These are phyloP conservation scores for Dromococcyx pavoninus DNA, from an alignment of 2,797 vertebrate species.

Conservation along the genomic window DNA sequence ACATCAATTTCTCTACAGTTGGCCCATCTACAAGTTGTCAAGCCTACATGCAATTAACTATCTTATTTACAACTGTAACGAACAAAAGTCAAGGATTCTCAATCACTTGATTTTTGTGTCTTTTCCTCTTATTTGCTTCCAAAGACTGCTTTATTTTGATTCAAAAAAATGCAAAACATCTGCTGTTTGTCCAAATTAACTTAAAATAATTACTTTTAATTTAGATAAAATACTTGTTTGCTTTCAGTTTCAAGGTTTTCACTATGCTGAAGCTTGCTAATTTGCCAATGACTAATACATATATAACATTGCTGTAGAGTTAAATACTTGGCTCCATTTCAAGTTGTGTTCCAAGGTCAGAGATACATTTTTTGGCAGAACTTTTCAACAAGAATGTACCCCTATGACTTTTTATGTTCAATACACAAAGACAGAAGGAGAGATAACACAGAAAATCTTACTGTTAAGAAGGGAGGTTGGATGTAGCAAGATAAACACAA, in stretches of 20 bases:
- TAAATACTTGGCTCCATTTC: conserved; percentile 75
- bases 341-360: conserved; percentile 80
- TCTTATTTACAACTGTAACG: conserved; percentile 83
- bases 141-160: conserved; percentile 80
- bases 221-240: conserved; percentile 83
- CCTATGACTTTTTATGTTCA: conserved; percentile 70
- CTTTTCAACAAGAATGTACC: conserved; percentile 71
- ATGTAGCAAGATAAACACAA: conserved; percentile 69
- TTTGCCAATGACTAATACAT: conserved; percentile 75
- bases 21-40: conserved; percentile 84
- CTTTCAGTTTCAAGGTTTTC: conserved; percentile 82
- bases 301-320: conserved; percentile 68
- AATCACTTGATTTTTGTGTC: conserved; percentile 72
- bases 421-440: conserved; percentile 72
- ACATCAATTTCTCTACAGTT: conserved; percentile 75
- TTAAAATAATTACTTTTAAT: conserved; percentile 88
- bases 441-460: conserved; percentile 71
- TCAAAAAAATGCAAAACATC: conserved; percentile 82
- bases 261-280: conserved; percentile 70
- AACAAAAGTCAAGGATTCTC: conserved; percentile 86
- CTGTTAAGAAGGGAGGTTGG: conserved; percentile 67
- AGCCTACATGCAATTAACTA: conserved; percentile 79
- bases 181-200: conserved; percentile 86
- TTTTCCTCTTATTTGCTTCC: conserved; percentile 77
- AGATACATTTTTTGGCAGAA: conserved; percentile 81